phyloP scores from a whole-genome alignment of 2,888 invertebrate species.

The Apotomis betuletana region DNA sequence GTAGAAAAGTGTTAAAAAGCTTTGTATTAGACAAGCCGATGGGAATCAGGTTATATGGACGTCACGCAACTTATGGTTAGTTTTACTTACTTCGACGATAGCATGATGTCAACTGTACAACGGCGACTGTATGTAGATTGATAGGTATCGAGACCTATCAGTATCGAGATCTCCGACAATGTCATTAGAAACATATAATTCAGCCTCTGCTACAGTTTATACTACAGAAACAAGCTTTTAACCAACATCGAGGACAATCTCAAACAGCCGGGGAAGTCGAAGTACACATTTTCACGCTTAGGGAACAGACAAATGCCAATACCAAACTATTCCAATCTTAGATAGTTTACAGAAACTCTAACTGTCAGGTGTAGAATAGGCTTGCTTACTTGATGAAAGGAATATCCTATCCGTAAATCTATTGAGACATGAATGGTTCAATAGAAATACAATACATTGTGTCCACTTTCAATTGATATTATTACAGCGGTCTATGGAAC shows the following conservation, averaged over 20 bases:
- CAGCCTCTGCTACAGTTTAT: not conserved
- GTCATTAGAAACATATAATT: too few relatives aligned
- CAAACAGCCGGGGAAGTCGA: not conserved
- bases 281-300: conserved; percentile 6
- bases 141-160: too few relatives aligned
- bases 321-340: conserved; percentile 27
- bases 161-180: too few relatives aligned
- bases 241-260: not conserved
- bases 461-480: not conserved
- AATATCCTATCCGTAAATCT: not conserved
- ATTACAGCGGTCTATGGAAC: not conserved
- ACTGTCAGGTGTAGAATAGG: conserved; percentile 9
- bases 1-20: too few relatives aligned
- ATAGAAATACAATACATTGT: conserved; percentile 1
- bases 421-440: not conserved
- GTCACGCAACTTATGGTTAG: too few relatives aligned
- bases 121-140: too few relatives aligned
- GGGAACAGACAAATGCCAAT: conserved; percentile 16
- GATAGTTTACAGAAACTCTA: conserved; percentile 18
- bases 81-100: too few relatives aligned
- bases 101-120: too few relatives aligned
- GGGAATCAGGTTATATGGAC: too few relatives aligned
- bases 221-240: not conserved
- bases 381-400: conserved; percentile 5
- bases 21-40: too few relatives aligned